Evolutionary conservation across 2,888 invertebrate species (phyloP).

Genomic region (Luperina nickerlii): DNA sequence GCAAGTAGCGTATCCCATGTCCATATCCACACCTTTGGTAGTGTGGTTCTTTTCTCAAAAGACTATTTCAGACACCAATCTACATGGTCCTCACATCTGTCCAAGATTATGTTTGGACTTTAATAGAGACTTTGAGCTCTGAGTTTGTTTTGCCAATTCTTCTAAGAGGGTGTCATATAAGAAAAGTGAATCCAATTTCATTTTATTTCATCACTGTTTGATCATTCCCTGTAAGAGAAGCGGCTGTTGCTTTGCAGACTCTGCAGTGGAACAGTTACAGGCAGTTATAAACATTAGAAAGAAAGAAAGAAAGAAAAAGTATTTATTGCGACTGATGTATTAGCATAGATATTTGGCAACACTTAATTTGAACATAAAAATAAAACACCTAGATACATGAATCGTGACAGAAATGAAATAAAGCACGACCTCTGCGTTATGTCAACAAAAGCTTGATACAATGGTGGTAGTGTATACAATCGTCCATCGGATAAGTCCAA

Average conservation of each 20-base stretch:
- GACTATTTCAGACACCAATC: background rate
- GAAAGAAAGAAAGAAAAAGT: too few relatives aligned
- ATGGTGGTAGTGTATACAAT: constrained; percentile 34
- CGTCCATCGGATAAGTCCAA: constrained; percentile 59
- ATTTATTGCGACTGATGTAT: background rate
- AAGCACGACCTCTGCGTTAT: constrained; percentile 22
- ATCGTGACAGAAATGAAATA: background rate
- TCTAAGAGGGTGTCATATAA: background rate
- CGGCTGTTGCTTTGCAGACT: background rate
- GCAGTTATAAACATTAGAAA: too few relatives aligned
- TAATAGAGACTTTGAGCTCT: background rate
- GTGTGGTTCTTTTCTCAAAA: background rate
- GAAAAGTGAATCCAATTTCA: background rate
- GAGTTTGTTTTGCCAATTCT: background rate
- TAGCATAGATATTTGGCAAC: background rate
- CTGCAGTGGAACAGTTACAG: background rate
- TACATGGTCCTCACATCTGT: background rate
- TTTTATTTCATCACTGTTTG: background rate
- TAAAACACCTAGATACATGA: background rate
- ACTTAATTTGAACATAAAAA: background rate
- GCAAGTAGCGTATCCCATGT: background rate
- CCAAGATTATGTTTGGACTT: background rate
- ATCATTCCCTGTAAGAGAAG: background rate
- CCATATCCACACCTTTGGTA: too few relatives aligned
- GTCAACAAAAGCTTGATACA: constrained; percentile 41